Conservation (phyloP, 2,888 invertebrate genomes). For the Pyrrhia umbra region DNA sequence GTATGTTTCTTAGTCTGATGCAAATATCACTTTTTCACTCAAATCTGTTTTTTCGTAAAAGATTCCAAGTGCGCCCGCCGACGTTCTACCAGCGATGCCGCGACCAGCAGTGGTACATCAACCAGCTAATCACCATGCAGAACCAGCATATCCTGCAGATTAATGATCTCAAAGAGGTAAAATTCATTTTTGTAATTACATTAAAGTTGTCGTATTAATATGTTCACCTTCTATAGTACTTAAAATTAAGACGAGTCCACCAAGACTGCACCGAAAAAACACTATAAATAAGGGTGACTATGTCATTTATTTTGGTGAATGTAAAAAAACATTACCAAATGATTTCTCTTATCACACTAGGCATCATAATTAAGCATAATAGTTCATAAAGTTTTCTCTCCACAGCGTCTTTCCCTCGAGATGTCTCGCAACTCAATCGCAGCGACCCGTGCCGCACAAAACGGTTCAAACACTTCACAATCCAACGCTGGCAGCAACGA, state of each 20-base stretch:
- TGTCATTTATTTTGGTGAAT: too few relatives aligned
- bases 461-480: conserved; percentile 61
- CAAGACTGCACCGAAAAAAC: too few relatives aligned
- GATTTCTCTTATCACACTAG: too few relatives aligned
- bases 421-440: conserved; percentile 92
- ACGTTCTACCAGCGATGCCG: conserved; percentile 98
- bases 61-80: conserved; percentile 97
- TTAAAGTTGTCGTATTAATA: too few relatives aligned
- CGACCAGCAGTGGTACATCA: conserved; percentile 98
- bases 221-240: too few relatives aligned
- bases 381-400: conserved; percentile 10
- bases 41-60: conserved; percentile 65
- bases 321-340: too few relatives aligned
- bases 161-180: conserved; percentile 95
- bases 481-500: conserved; percentile 60
- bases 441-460: conserved; percentile 81
- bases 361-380: background rate
- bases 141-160: conserved; percentile 95
- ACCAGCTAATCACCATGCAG: conserved; percentile 95
- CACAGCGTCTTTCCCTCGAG: conserved; percentile 92
- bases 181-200: too few relatives aligned
- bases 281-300: too few relatives aligned
- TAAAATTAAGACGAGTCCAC: too few relatives aligned
- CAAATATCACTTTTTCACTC: too few relatives aligned
- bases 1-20: background rate